phyloP scores from a whole-genome alignment of 1,140 invertebrate species.

The Zaprionus ornatus region DNA sequence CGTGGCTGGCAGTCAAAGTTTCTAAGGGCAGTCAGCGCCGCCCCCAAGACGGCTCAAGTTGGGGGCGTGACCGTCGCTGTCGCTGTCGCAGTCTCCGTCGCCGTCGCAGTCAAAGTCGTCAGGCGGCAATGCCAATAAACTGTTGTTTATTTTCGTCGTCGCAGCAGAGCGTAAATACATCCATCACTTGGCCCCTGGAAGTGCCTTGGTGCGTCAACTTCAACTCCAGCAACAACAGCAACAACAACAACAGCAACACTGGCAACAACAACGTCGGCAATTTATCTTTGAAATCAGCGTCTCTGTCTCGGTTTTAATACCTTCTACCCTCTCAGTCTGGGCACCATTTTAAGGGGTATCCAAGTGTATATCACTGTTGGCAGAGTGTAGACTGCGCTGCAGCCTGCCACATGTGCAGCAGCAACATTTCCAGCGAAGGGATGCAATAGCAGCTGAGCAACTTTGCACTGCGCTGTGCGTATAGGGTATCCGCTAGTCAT shows the following conservation, averaged over 20 bases:
- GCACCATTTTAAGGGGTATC: neutral
- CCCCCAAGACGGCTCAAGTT: neutral
- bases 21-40: neutral
- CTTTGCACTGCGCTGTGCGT: neutral
- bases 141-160: constrained; percentile 76
- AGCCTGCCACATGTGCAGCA: neutral
- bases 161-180: constrained; percentile 71
- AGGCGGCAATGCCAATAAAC: constrained; percentile 70
- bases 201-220: constrained; percentile 18
- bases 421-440: neutral
- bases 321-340: neutral
- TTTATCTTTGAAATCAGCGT: constrained; percentile 80
- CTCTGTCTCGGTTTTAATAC: constrained; percentile 43
- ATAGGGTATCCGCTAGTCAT: neutral
- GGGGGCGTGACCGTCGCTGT: neutral
- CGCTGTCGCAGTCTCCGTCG: neutral
- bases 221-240: constrained; percentile 41
- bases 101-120: neutral
- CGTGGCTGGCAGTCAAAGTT: neutral
- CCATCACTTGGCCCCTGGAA: constrained; percentile 34
- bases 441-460: neutral
- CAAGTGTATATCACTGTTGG: neutral
- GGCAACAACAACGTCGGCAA: constrained; percentile 57
- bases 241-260: constrained; percentile 3
- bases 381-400: too few relatives aligned